These are phyloP conservation scores for Drosophila kohkoa DNA, from an alignment of 1,140 invertebrate species.

Conservation along the genomic window DNA sequence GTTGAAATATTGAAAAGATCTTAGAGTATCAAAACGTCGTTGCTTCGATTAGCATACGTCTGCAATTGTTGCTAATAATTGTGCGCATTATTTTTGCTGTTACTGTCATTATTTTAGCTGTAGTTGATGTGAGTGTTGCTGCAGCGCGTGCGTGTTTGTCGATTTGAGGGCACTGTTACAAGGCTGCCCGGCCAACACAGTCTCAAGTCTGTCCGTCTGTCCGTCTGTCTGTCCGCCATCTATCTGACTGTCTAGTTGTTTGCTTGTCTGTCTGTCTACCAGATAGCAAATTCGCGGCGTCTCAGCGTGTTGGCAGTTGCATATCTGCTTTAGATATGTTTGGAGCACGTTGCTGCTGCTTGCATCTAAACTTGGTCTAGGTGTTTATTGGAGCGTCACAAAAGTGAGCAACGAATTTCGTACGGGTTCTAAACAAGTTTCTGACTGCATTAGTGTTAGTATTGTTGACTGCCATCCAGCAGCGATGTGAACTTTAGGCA, in stretches of 20 bases:
- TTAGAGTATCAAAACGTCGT: background rate
- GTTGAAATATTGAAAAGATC: no score
- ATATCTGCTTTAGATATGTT: constrained; percentile 52
- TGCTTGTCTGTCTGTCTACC: constrained; percentile 20
- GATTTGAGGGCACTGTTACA: constrained; percentile 81
- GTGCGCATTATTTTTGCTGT: constrained; percentile 42
- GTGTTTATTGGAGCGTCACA: constrained; percentile 75
- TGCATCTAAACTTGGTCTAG: constrained; percentile 65
- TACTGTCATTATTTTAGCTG: constrained; percentile 29
- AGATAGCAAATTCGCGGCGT: constrained; percentile 47
- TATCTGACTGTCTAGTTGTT: constrained; percentile 22
- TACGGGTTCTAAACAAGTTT: constrained; percentile 46
- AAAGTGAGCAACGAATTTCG: constrained; percentile 59
- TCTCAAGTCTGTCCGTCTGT: constrained; percentile 19
- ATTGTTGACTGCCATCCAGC: constrained; percentile 42
- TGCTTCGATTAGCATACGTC: background rate
- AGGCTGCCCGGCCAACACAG: constrained; percentile 59
- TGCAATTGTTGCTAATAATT: constrained; percentile 46
- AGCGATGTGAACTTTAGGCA: constrained; percentile 62
- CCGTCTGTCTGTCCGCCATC: background rate
- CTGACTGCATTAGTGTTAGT: constrained; percentile 15
- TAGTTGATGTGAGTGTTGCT: constrained; percentile 25
- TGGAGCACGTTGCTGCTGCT: constrained; percentile 17
- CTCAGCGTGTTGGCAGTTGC: constrained; percentile 69
- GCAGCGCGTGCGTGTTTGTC: constrained; percentile 67